phyloP scores from a whole-genome alignment of 2,888 invertebrate species.

The Hypomecis atomaria region DNA sequence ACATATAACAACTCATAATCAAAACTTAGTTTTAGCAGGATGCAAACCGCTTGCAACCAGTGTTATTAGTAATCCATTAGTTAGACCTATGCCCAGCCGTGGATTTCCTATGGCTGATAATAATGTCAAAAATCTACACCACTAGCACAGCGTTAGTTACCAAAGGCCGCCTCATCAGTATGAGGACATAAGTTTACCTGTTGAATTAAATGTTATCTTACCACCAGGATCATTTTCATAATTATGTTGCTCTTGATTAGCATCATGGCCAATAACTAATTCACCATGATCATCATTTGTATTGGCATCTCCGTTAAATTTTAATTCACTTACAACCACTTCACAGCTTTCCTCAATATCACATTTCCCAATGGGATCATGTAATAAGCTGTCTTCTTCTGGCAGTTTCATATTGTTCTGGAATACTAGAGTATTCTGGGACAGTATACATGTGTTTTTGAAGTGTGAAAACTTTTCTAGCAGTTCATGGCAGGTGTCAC shows the following conservation, averaged over 20 bases:
- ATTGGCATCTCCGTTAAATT: conserved; percentile 38
- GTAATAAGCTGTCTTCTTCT: conserved; percentile 19
- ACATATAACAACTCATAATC: no score
- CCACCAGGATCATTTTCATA: conserved; percentile 2
- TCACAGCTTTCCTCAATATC: conserved; percentile 20
- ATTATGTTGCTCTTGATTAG: neutral
- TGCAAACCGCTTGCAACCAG: no score
- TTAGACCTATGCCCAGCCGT: no score
- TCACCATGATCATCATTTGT: neutral
- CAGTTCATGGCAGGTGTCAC: conserved; percentile 65
- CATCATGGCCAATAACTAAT: conserved; percentile 1
- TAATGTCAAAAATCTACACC: no score
- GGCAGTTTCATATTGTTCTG: conserved; percentile 47
- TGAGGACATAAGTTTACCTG: neutral
- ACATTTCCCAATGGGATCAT: conserved; percentile 9
- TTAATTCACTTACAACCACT: conserved; percentile 23
- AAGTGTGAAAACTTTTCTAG: conserved; percentile 66
- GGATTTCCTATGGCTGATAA: no score
- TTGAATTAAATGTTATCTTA: conserved; percentile 4
- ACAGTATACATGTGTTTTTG: conserved; percentile 70
- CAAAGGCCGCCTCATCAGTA: no score
- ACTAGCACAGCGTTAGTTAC: no score
- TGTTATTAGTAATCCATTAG: no score
- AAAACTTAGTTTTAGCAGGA: no score
- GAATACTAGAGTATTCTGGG: conserved; percentile 61